Evolutionary conservation across 2,113 vertebrate species (phyloP).

Genomic region (Ceuthmochares aereus): DNA sequence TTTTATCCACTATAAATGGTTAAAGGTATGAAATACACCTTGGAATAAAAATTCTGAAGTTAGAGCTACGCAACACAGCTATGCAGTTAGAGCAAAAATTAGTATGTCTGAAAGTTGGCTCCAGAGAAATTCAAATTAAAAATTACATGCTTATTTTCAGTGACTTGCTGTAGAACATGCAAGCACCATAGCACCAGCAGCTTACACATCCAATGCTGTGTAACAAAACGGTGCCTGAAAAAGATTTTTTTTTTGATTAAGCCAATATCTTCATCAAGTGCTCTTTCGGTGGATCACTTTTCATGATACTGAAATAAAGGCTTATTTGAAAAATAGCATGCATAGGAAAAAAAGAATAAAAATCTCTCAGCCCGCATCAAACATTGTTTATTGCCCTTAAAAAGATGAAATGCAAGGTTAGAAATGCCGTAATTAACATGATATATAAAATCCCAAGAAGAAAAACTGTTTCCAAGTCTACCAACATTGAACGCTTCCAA

Average conservation of each 20-base stretch:
- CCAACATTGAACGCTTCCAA: constrained; percentile 69
- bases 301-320: not conserved
- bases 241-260: not conserved
- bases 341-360: not conserved
- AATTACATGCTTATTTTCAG: not conserved
- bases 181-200: not conserved
- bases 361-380: not conserved
- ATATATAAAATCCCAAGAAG: not conserved
- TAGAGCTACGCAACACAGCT: not conserved
- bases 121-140: not conserved
- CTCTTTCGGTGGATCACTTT: not conserved
- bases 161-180: not conserved
- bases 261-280: not conserved
- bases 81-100: not conserved
- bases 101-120: not conserved
- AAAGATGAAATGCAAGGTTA: constrained; percentile 20
- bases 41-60: not conserved
- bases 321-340: not conserved
- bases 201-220: not conserved
- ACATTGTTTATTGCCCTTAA: not conserved
- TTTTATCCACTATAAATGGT: not conserved
- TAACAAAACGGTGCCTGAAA: not conserved
- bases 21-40: not conserved
- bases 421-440: not conserved
- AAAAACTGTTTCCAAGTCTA: constrained; percentile 26